Evolutionary conservation across 2,888 invertebrate species (phyloP).

Genomic region (Lasioglossum villosulum): DNA sequence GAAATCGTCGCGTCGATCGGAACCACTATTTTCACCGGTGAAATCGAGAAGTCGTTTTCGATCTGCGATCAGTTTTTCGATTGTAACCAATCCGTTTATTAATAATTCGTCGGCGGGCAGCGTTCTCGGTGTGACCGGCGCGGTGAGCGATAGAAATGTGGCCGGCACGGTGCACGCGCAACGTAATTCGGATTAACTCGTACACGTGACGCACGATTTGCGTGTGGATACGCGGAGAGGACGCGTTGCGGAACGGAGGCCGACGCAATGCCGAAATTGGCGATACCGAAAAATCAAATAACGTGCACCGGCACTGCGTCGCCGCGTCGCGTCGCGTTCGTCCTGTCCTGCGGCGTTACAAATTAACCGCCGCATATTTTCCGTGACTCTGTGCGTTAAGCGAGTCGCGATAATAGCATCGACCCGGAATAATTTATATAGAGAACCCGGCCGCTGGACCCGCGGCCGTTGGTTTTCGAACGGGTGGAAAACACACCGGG

Average conservation of each 20-base stretch:
- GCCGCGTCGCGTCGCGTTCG: conserved; percentile 3
- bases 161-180: conserved; percentile 18
- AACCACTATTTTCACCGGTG: background rate
- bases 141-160: conserved; percentile 20
- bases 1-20: too few species aligned
- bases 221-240: background rate
- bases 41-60: background rate
- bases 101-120: conserved; percentile 17
- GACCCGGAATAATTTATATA: conserved; percentile 65
- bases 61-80: conserved; percentile 34
- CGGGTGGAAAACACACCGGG: background rate
- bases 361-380: conserved; percentile 73
- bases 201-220: conserved; percentile 43
- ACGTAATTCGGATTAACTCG: conserved; percentile 55
- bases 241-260: conserved; percentile 9
- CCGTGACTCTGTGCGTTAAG: conserved; percentile 59
- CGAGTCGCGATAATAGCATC: conserved; percentile 46
- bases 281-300: conserved; percentile 62
- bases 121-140: conserved; percentile 24
- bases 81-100: conserved; percentile 18
- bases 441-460: conserved; percentile 30
- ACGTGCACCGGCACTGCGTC: conserved; percentile 4
- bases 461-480: conserved; percentile 22
- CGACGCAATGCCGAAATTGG: conserved; percentile 32
- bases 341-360: conserved; percentile 52